Percentiles rank a stretch among this genome's conserved stretches.
Conservation (phyloP, 2,113 vertebrate species). For the Equus quagga region DNA sequence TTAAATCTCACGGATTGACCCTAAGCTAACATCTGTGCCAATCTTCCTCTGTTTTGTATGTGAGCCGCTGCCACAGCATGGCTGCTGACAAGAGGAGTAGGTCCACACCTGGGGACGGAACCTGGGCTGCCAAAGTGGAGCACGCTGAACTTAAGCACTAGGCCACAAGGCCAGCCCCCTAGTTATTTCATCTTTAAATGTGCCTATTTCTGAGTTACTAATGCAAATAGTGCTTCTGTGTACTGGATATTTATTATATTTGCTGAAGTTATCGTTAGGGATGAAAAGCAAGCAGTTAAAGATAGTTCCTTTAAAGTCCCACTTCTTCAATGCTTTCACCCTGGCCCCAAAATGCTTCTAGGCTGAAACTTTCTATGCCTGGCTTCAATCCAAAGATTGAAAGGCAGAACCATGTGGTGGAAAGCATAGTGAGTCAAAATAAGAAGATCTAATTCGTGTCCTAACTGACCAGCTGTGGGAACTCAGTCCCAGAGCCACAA, state of each 20-base stretch:
- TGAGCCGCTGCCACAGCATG: too few species aligned
- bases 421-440: not conserved
- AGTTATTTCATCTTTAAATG: conserved; percentile 39
- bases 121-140: too few species aligned
- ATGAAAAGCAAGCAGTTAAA: conserved; percentile 53
- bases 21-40: too few species aligned
- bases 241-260: conserved; percentile 53
- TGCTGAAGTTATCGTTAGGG: conserved; percentile 35
- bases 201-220: conserved; percentile 57
- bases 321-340: conserved; percentile 45
- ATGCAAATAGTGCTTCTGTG: conserved; percentile 47
- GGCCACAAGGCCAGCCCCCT: too few species aligned
- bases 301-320: not conserved
- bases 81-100: too few species aligned
- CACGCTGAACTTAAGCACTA: too few species aligned
- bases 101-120: too few species aligned
- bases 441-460: not conserved
- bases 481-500: not conserved
- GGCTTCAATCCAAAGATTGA: not conserved
- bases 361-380: not conserved
- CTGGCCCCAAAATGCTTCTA: not conserved
- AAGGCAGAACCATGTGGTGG: not conserved
- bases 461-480: not conserved
- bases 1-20: not conserved
- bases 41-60: too few species aligned